Evolutionary conservation across 1,140 invertebrate genomes (phyloP), one percentile per base, ranked within the genome.

Genomic region (Teleopsis dalmanni): DNA sequence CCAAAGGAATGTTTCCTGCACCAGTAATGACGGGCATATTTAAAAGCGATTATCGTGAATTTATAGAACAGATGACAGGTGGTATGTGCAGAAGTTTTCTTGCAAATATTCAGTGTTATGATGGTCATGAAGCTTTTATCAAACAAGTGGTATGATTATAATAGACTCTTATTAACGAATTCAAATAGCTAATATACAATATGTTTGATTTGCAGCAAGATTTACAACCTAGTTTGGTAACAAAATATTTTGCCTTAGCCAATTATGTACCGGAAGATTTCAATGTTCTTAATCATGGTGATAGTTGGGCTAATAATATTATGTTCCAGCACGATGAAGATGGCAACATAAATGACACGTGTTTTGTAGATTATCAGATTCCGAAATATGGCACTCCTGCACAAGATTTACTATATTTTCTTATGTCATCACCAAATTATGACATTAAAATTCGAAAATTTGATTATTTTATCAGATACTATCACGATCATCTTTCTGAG

Each of bases 231-330:
- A 43, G 31, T 16, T 29, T 43, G 27, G 31, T 21, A 13, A 18
- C 27, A 14, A 29, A 29, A 25, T 46, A 46, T 35, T 9, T 25
- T 6, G 25, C 33, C 33, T 33, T 34, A 13, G n/a, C n/a, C 69
- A 75, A 22, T n/a, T n/a, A n/a, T n/a, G n/a, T n/a, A n/a, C n/a
- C n/a, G n/a, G n/a, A n/a, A n/a, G 73, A 77, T 33, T 80, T 81
- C 33, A 73, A 76, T 53, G 78, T 80, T 1, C 60, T 84, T 3
- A 78, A 75, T 54, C 82, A 84, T 48, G 82, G 82, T 3, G 82
- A 84, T 57, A 73, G 72, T 14, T 83, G 81, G 81, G 63, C 76
- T 0, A 83, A 82, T 51, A 84, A 84, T 54, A 74, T 83, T 58
- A 58, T 84, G 25, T 83, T 83, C 36, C 65, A 68, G 36, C 56